A percentile compares a stretch with the other conserved stretches of the same genome.
Evolutionary conservation across 1,140 invertebrate genomes (phyloP).

Genomic region (Catajapyx aquilonaris): DNA sequence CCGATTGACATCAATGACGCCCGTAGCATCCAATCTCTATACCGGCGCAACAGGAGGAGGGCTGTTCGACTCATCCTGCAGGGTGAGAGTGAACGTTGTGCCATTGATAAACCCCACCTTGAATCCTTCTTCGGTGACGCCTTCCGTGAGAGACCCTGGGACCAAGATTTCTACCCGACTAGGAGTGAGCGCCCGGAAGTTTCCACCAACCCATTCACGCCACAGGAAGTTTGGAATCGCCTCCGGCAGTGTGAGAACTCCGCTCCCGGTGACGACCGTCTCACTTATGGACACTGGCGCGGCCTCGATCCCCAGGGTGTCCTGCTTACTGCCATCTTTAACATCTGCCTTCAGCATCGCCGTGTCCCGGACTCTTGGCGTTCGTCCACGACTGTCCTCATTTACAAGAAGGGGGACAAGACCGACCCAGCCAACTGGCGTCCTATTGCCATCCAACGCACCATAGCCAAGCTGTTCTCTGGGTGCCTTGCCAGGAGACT

Average conservation of each 20-base stretch:
- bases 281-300: constrained; percentile 9
- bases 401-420: constrained; percentile 16
- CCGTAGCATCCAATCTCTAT: too few species aligned
- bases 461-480: constrained; percentile 16
- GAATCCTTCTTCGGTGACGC: too few species aligned
- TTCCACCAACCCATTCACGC: constrained; percentile 7
- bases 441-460: constrained; percentile 16
- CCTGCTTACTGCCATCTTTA: constrained; percentile 8
- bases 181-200: too few species aligned
- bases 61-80: too few species aligned
- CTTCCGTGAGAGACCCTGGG: too few species aligned
- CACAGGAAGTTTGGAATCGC: constrained; percentile 4
- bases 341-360: constrained; percentile 5
- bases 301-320: neutral
- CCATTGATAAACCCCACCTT: too few species aligned
- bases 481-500: constrained; percentile 11
- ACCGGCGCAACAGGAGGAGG: too few species aligned
- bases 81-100: too few species aligned
- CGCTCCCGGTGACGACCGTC: constrained; percentile 12
- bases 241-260: constrained; percentile 11
- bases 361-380: constrained; percentile 11
- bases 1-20: too few species aligned
- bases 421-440: constrained; percentile 16
- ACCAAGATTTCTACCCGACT: too few species aligned
- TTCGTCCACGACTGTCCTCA: constrained; percentile 13